Percentiles rank a stretch among this genome's conserved stretches.
These are phyloP conservation scores for Poeciliopsis turrubarensis DNA, from an alignment of 2,113 vertebrate species.

Conservation along the genomic window DNA sequence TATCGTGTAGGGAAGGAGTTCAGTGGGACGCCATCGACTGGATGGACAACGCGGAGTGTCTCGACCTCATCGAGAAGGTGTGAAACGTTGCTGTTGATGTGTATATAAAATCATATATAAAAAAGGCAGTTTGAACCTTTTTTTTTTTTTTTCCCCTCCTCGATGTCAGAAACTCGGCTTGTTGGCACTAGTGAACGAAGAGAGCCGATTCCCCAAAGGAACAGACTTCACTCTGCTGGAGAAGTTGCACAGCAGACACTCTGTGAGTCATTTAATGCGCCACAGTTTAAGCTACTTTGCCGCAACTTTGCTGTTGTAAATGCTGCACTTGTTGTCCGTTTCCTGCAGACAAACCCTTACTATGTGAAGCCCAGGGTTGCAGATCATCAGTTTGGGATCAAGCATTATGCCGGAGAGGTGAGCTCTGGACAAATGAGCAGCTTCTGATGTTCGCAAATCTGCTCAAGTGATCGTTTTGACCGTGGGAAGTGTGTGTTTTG, in stretches of 20 bases:
- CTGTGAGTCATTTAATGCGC: constrained; percentile 76
- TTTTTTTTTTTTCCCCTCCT: background rate
- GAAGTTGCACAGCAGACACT: constrained; percentile 91
- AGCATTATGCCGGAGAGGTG: constrained; percentile 93
- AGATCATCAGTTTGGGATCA: constrained; percentile 93
- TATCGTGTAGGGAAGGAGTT: constrained; percentile 85
- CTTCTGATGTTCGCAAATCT: background rate
- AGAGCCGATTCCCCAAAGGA: constrained; percentile 94
- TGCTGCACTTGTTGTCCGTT: constrained; percentile 13
- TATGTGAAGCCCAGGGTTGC: constrained; percentile 91
- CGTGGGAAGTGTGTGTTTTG: background rate
- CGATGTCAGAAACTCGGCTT: constrained; percentile 88
- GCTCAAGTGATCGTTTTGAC: background rate
- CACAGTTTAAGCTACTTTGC: background rate
- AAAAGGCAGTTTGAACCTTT: background rate
- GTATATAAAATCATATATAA: constrained; percentile 24
- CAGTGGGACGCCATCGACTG: constrained; percentile 94
- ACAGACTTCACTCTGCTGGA: constrained; percentile 92
- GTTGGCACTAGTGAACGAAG: constrained; percentile 90
- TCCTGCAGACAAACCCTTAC: constrained; percentile 87
- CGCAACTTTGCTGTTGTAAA: background rate
- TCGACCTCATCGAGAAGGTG: constrained; percentile 94
- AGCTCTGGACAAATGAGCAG: background rate
- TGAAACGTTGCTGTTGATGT: background rate
- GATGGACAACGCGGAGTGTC: constrained; percentile 95